Evolutionary conservation across 1,140 invertebrate genomes (phyloP).

Genomic region (Maconellicoccus hirsutus): DNA sequence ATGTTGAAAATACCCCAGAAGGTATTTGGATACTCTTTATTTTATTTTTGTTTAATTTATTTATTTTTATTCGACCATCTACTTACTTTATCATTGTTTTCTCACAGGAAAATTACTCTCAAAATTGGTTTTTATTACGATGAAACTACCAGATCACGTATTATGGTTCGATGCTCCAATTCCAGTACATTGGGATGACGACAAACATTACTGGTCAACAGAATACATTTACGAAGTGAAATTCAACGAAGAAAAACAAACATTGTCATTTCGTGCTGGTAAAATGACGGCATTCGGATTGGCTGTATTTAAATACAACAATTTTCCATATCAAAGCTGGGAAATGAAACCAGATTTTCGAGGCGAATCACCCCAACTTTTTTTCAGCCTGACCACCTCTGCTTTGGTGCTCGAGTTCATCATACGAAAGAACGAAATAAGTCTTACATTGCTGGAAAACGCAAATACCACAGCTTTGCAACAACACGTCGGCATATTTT

Average conservation of each 20-base stretch:
- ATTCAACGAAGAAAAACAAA: constrained; percentile 31
- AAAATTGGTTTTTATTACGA: constrained; percentile 14
- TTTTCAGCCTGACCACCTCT: constrained; percentile 49
- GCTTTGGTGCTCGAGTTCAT: constrained; percentile 58
- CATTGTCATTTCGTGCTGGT: constrained; percentile 58
- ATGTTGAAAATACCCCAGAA: constrained; percentile 24
- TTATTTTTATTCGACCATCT: neutral
- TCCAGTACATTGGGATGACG: constrained; percentile 60
- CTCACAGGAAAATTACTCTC: constrained; percentile 18
- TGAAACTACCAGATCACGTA: constrained; percentile 56
- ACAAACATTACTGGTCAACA: constrained; percentile 51
- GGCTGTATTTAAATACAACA: constrained; percentile 57
- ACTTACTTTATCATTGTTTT: neutral
- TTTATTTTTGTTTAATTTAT: neutral
- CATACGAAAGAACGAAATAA: constrained; percentile 39
- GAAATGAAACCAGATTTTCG: constrained; percentile 60
- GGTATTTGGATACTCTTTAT: neutral
- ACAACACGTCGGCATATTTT: constrained; percentile 42
- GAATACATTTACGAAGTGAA: constrained; percentile 62
- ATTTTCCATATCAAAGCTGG: constrained; percentile 75
- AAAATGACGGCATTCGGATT: constrained; percentile 62
- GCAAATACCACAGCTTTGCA: constrained; percentile 42
- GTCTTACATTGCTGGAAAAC: constrained; percentile 44
- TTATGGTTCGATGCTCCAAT: constrained; percentile 73
- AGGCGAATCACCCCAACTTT: constrained; percentile 37